Evolutionary conservation across 2,113 vertebrate species (phyloP), one percentile per base, ranked within the genome.

Genomic region (Phocoena sinus): DNA sequence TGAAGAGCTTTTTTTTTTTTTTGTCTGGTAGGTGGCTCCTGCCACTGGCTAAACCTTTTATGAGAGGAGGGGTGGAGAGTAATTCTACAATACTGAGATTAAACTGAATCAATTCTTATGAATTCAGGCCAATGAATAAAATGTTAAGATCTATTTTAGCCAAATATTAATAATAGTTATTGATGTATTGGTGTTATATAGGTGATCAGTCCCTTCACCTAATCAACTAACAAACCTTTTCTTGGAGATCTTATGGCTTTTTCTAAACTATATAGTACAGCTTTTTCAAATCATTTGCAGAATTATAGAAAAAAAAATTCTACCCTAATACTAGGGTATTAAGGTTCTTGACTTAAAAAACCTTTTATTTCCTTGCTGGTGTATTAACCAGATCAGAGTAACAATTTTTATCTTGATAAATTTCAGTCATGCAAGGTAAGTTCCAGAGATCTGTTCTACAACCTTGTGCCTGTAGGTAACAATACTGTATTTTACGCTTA

Each of bases 281-380:
- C 14, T 21, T 92, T 84, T 89, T 89, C 15, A 85, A 85, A 93
- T 80, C n/a, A 28, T 97, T 89, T 92, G 25, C 81, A 94, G 80
- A 94, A 79, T 68, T 77, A 1, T 12, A 80, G 62, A 58, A 71
- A 80, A 85, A 36, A 95, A 84, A 76, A 13, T 80, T 89, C 13
- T 92, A 36, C 68, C 13, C 10, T 70, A 63, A 11, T 93, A 84
- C 11, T 36, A 50, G 53, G 2, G 3, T 85, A 44, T 36, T 77
- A 71, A 85, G 71, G 23, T 97, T 94, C 36, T 76, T 77, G 67
- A 60, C 11, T 77, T 90, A 44, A 89, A 90, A 50, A 26, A 68
- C 21, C 50, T 79, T 87, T 95, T 38, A 50, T 86, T 97, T 89
- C 21, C 13, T 97, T 89, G 13, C n/a, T 90, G 41, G 23, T 83